A percentile compares a stretch with the other conserved stretches of the same genome.
These are phyloP conservation scores for Eclectus roratus DNA, from an alignment of 2,113 vertebrate species.

Conservation along the genomic window DNA sequence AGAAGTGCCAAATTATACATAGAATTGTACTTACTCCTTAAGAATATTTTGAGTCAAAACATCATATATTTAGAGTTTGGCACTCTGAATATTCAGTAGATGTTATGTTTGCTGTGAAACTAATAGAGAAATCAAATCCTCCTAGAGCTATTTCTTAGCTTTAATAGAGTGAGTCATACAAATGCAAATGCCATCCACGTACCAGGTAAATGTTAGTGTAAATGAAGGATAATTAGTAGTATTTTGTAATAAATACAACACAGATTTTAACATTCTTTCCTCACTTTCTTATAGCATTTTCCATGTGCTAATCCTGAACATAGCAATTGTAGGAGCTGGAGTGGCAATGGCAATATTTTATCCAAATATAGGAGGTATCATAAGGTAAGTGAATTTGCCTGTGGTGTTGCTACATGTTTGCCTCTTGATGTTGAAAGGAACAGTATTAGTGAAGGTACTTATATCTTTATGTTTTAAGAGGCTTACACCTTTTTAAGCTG, in stretches of 20 bases:
- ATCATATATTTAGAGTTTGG: not conserved
- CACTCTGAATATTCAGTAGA: not conserved
- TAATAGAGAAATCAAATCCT: not conserved
- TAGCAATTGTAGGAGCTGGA: conserved; percentile 84
- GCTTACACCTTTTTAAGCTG: not conserved
- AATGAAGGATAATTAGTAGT: not conserved
- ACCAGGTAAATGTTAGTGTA: not conserved
- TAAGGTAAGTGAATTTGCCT: conserved; percentile 83
- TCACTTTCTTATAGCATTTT: conserved; percentile 75
- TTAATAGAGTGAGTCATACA: not conserved
- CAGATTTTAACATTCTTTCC: not conserved
- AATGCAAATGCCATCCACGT: not conserved
- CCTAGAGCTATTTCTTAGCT: not conserved
- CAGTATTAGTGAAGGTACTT: not conserved
- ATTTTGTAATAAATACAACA: not conserved
- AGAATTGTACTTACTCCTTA: not conserved
- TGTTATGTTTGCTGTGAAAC: not conserved
- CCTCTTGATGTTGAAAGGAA: not conserved
- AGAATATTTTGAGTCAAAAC: conserved; percentile 30
- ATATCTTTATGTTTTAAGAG: not conserved
- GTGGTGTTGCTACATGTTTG: not conserved
- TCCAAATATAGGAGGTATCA: conserved; percentile 95
- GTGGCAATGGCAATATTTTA: conserved; percentile 90
- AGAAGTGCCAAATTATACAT: not conserved
- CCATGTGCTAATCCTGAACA: conserved; percentile 86